These are phyloP conservation scores for Tipula unca DNA, from an alignment of 2,888 invertebrate species.

Conservation along the genomic window DNA sequence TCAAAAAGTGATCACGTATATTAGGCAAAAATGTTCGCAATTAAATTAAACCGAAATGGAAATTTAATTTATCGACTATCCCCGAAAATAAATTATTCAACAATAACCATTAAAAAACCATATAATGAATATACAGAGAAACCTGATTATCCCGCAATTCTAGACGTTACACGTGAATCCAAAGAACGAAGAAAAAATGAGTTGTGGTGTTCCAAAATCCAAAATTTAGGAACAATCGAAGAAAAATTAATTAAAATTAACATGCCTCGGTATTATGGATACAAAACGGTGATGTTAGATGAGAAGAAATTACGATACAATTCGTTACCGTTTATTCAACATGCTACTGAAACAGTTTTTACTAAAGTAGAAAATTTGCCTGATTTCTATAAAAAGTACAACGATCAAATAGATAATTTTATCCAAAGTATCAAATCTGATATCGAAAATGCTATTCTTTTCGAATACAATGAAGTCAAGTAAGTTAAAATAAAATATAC, in stretches of 20 bases:
- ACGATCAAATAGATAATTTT: slow-evolving; percentile 43
- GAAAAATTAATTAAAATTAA: slow-evolving; percentile 77
- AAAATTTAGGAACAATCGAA: slow-evolving; percentile 61
- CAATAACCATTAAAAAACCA: not conserved
- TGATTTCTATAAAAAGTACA: slow-evolving; percentile 46
- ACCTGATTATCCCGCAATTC: slow-evolving; percentile 53
- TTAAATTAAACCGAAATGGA: not conserved
- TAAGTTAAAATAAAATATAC: slow-evolving; percentile 40
- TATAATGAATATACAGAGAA: slow-evolving; percentile 34
- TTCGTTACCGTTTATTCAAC: slow-evolving; percentile 59
- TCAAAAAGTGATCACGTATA: not conserved
- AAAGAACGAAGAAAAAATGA: slow-evolving; percentile 44
- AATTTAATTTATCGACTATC: not conserved
- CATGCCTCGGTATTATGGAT: slow-evolving; percentile 76
- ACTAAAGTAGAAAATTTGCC: slow-evolving; percentile 52
- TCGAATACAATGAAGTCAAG: slow-evolving; percentile 52
- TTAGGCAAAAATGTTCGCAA: not conserved
- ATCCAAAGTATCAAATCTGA: slow-evolving; percentile 48
- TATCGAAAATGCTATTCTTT: slow-evolving; percentile 55
- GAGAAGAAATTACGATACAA: slow-evolving; percentile 58
- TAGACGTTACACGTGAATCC: slow-evolving; percentile 49
- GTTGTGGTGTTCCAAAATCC: slow-evolving; percentile 50
- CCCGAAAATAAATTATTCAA: not conserved
- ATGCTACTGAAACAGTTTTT: slow-evolving; percentile 70
- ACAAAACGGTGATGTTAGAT: slow-evolving; percentile 51